Conservation (phyloP, 2,888 invertebrate genomes). For the Zygogramma bicolorata region DNA sequence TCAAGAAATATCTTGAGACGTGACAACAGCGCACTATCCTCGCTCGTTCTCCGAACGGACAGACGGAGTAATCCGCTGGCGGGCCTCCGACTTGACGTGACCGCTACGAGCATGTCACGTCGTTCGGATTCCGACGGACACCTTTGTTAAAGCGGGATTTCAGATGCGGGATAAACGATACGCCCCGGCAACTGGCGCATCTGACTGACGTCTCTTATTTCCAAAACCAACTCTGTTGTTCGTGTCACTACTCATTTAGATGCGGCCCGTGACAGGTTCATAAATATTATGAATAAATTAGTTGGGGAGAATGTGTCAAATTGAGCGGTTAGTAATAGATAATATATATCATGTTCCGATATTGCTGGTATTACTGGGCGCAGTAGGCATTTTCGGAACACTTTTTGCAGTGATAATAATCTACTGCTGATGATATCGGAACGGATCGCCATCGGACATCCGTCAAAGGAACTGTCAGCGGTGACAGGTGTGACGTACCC, state of each 20-base stretch:
- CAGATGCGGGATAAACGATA: constrained; percentile 36
- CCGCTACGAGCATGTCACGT: constrained; percentile 62
- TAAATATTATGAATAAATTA: constrained; percentile 19
- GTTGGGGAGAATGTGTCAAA: too few species aligned
- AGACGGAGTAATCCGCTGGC: constrained; percentile 55
- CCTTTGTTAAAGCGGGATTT: constrained; percentile 55
- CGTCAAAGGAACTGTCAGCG: too few species aligned
- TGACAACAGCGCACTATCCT: constrained; percentile 22
- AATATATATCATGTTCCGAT: too few species aligned
- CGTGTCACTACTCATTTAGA: constrained; percentile 38
- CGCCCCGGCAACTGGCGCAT: constrained; percentile 25
- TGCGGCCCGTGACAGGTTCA: constrained; percentile 27
- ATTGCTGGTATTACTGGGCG: too few species aligned
- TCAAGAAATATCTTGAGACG: not conserved
- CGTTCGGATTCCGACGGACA: constrained; percentile 60
- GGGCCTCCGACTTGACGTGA: constrained; percentile 62
- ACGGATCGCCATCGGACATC: too few species aligned
- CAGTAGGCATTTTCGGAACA: too few species aligned
- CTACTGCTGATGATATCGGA: too few species aligned
- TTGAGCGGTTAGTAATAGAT: too few species aligned
- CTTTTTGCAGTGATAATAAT: too few species aligned
- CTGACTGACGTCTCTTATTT: constrained; percentile 44
- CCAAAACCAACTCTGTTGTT: constrained; percentile 36
- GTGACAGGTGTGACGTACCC: too few species aligned
- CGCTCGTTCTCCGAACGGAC: constrained; percentile 12